Conservation (phyloP, 2,888 invertebrate species). For the Dastarcus helophoroides region DNA sequence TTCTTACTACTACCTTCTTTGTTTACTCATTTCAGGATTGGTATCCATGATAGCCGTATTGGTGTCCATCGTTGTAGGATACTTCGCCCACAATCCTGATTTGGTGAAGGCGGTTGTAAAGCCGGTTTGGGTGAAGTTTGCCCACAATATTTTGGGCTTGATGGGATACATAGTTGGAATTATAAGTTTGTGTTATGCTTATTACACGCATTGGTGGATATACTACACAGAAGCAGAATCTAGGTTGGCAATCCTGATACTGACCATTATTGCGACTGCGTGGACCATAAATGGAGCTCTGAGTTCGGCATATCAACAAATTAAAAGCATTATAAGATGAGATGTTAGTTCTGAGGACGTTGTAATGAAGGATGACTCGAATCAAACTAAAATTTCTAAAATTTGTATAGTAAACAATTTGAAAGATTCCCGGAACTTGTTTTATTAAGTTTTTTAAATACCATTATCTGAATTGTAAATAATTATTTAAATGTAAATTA, state of each 20-base stretch:
- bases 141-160: slow-evolving; percentile 29
- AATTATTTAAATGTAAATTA: no score
- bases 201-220: slow-evolving; percentile 26
- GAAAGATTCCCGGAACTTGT: no score
- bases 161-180: slow-evolving; percentile 28
- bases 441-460: no score
- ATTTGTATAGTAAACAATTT: no score
- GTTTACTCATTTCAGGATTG: slow-evolving; percentile 23
- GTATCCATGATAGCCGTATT: slow-evolving; percentile 26
- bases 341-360: no score
- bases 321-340: slow-evolving; percentile 19
- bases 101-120: slow-evolving; percentile 19
- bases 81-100: slow-evolving; percentile 21
- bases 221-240: slow-evolving; percentile 22
- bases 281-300: slow-evolving; percentile 27
- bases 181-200: slow-evolving; percentile 26
- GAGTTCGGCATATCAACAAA: slow-evolving; percentile 23
- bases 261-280: slow-evolving; percentile 21
- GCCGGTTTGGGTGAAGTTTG: slow-evolving; percentile 25
- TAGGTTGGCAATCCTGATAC: slow-evolving; percentile 22
- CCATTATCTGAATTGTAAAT: no score
- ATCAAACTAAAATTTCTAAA: no score
- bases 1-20: no score
- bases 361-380: no score
- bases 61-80: slow-evolving; percentile 21